A percentile compares a stretch with the other conserved stretches of the same genome.
These are phyloP conservation scores for Pocota personata DNA, from an alignment of 2,888 invertebrate species.

Conservation along the genomic window DNA sequence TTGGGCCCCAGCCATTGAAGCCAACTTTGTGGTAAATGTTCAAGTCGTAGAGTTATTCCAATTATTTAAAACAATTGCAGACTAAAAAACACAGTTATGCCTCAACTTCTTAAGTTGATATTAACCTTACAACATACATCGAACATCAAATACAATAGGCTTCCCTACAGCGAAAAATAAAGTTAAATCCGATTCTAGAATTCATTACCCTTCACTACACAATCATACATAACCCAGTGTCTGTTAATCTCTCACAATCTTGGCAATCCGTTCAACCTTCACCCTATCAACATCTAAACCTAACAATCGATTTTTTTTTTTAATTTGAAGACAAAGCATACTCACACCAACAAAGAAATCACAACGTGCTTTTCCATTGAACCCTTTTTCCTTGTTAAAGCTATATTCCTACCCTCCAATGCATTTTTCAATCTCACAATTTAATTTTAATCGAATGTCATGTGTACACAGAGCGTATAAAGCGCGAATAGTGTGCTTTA, in stretches of 20 bases:
- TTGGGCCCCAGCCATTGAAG: too few relatives aligned
- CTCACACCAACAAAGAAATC: neutral
- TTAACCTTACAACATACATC: too few relatives aligned
- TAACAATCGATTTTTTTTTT: constrained; percentile 56
- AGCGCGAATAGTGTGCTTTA: constrained; percentile 55
- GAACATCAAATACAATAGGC: too few relatives aligned
- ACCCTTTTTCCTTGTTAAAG: constrained; percentile 29
- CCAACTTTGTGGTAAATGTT: too few relatives aligned
- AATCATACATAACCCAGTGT: neutral
- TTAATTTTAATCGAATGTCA: constrained; percentile 70
- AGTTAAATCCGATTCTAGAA: constrained; percentile 31
- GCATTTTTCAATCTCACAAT: constrained; percentile 59
- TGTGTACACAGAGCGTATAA: constrained; percentile 23
- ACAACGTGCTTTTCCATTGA: constrained; percentile 15
- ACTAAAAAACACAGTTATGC: too few relatives aligned
- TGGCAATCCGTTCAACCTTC: constrained; percentile 38
- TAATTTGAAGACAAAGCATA: constrained; percentile 52
- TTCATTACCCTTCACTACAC: constrained; percentile 41
- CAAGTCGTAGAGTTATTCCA: too few relatives aligned
- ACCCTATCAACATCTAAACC: constrained; percentile 7
- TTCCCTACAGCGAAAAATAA: too few relatives aligned
- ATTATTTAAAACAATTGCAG: too few relatives aligned
- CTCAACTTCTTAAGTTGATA: too few relatives aligned
- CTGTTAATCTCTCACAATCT: neutral
- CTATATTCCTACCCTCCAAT: constrained; percentile 33